A percentile compares a stretch with the other conserved stretches of the same genome.
Conservation (phyloP, 2,797 vertebrate genomes). For the Morelia viridis region DNA sequence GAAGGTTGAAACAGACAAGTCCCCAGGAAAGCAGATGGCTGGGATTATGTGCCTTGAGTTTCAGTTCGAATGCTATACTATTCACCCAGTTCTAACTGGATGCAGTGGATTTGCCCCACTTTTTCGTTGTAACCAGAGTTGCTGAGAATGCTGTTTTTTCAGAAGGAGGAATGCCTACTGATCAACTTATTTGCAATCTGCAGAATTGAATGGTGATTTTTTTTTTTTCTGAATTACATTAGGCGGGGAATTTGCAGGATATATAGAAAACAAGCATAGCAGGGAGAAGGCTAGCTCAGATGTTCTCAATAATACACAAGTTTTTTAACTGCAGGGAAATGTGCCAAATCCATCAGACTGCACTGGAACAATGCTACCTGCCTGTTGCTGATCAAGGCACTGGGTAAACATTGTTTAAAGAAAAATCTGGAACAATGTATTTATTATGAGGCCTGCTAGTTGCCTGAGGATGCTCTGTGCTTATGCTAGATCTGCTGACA, state of each 20-base stretch:
- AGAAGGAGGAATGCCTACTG: neutral
- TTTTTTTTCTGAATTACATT: neutral
- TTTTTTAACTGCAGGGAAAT: neutral
- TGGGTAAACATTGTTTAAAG: neutral
- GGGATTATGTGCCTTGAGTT: neutral
- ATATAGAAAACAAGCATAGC: neutral
- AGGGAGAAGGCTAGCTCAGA: neutral
- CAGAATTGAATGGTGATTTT: neutral
- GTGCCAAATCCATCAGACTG: neutral
- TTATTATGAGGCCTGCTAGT: neutral
- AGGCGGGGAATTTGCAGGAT: neutral
- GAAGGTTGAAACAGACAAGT: conserved; percentile 23
- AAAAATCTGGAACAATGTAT: neutral
- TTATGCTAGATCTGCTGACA: neutral
- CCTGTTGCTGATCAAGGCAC: neutral
- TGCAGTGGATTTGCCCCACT: neutral
- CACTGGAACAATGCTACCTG: too few relatives aligned
- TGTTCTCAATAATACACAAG: neutral
- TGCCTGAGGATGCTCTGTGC: neutral
- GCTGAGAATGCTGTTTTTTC: neutral
- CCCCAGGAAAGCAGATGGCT: conserved; percentile 18
- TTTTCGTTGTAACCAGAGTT: neutral
- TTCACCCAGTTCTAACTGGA: neutral
- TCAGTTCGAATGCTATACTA: neutral
- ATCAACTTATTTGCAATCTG: neutral